phyloP scores from a whole-genome alignment of 2,113 vertebrate species.

The Oncorhynchus mykiss region DNA sequence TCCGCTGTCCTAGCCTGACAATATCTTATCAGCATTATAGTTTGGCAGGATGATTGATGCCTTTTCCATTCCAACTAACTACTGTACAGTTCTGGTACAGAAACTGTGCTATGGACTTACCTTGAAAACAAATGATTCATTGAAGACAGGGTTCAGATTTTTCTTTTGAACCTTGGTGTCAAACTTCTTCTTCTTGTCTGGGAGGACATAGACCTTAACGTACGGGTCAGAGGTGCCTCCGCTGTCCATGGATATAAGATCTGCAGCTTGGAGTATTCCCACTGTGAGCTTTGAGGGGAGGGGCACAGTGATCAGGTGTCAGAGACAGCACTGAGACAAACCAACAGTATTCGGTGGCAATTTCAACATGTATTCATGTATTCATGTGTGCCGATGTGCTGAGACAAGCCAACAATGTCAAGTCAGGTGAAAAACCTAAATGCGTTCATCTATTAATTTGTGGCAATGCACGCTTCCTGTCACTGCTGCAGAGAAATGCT shows the following conservation, averaged over 20 bases:
- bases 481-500: too few relatives aligned
- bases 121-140: conserved; percentile 96
- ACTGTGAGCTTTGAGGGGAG: conserved; percentile 84
- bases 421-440: conserved; percentile 2
- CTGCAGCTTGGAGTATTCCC: conserved; percentile 93
- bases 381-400: neutral
- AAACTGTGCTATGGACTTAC: conserved; percentile 55
- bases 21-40: neutral
- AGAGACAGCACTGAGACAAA: neutral
- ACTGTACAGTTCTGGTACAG: too few relatives aligned
- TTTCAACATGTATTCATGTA: neutral
- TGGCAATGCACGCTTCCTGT: conserved; percentile 6
- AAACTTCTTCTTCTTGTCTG: conserved; percentile 97
- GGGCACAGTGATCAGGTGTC: too few relatives aligned
- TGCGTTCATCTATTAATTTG: neutral
- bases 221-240: conserved; percentile 97
- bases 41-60: neutral
- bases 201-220: conserved; percentile 88
- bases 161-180: conserved; percentile 99
- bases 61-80: neutral
- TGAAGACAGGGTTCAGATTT: conserved; percentile 95
- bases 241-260: conserved; percentile 94
- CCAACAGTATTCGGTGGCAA: too few relatives aligned
- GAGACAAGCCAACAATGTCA: too few relatives aligned
- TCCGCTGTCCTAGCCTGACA: neutral